Percentiles rank a stretch among this genome's conserved stretches.
Evolutionary conservation across 2,888 invertebrate species (phyloP).

Genomic region (Urechis unicinctus): DNA sequence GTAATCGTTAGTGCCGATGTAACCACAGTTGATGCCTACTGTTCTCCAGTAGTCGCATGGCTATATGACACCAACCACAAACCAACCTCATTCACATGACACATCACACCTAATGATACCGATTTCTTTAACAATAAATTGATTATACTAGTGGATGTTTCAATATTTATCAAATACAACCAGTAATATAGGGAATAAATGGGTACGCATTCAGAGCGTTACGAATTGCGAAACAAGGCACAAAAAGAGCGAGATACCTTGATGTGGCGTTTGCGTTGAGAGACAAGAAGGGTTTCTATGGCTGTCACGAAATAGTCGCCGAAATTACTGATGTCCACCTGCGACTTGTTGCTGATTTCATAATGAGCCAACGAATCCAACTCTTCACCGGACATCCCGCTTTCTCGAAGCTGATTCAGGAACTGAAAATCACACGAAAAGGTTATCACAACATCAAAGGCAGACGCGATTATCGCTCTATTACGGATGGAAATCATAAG

Average conservation of each 20-base stretch:
- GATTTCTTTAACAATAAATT: too few relatives aligned
- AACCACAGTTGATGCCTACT: conserved; percentile 46
- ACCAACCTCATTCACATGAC: too few relatives aligned
- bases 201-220: background rate
- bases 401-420: conserved; percentile 5
- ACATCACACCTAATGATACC: too few relatives aligned
- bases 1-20: conserved; percentile 45
- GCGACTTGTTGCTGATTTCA: conserved; percentile 13
- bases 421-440: conserved; percentile 3
- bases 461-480: background rate
- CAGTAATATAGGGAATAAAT: background rate
- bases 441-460: background rate
- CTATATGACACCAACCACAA: conserved; percentile 5
- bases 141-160: background rate
- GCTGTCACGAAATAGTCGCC: conserved; percentile 20
- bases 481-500: too few relatives aligned
- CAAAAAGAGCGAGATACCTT: conserved; percentile 11
- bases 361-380: conserved; percentile 11
- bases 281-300: conserved; percentile 19
- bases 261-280: conserved; percentile 17
- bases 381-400: conserved; percentile 3
- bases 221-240: background rate
- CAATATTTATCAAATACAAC: background rate
- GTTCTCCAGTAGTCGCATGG: conserved; percentile 35
- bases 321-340: conserved; percentile 18